Base-by-base conservation (phyloP, 2,888 invertebrate genomes). In the Oxycera nigricornis region DNA sequence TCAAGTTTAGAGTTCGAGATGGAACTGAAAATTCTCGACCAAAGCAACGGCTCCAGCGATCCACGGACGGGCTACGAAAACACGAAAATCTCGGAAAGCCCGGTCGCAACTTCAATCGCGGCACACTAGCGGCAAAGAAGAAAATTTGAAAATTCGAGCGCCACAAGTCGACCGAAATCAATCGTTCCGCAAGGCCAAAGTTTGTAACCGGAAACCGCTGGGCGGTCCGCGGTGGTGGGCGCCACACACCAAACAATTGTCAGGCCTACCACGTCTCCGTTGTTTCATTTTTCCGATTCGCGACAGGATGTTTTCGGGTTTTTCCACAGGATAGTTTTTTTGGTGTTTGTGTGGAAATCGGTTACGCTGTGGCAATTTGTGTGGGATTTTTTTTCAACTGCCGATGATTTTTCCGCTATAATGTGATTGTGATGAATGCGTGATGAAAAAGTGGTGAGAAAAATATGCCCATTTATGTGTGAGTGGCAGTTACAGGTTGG, bases 21-120 rank as follows among this genome's bases (percentile, higher is more conserved):
- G 65, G 70, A 30, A 72, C 41, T 72, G 72, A 72, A 72, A 35
- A 72, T 72, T 72, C 55, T 72, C 72, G 72, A 59, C 26, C 41
- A 72, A 72, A 70, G 70, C 31, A 70, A 31, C 70, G 70, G 55
- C 52, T 52, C 70, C 35, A 22, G 30, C 20, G 70, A 52, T 70
- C 52, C 70, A 35, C 35, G 30, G 68, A 30, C 22, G 65, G 65
- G 41, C 65, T 52, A 68, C 17, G 17, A 72, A 57, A 72, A 72
- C 55, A 57, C 39, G 41, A 57, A 59, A 72, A 61, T 24, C 17
- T 24, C 41, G 59, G 59, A 59, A 59, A 41, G 59, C 28, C 46
- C 35, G 14, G 24, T 30, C 50, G n/a, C 55, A n/a, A 39, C 22
- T n/a, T 22, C n/a, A 28, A 11, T 59, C 70, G 35, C n/a, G 24